Percentiles rank a stretch among this genome's conserved stretches.
phyloP scores from a whole-genome alignment of 1,140 invertebrate species.

The Euschistus heros region DNA sequence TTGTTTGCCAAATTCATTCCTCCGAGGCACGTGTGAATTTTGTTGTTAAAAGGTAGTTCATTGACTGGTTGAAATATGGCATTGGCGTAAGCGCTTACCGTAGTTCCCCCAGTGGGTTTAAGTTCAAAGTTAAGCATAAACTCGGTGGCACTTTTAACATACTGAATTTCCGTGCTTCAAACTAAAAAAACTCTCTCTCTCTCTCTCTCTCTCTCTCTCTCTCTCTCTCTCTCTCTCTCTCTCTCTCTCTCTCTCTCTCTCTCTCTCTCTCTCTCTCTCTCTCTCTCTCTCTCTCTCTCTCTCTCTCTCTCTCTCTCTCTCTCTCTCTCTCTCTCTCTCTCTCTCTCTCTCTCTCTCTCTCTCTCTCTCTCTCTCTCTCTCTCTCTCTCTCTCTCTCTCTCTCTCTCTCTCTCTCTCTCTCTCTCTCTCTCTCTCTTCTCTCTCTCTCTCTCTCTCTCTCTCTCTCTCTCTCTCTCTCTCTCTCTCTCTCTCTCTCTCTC shows the following conservation, averaged over 20 bases:
- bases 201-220: conserved; percentile 18
- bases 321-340: neutral
- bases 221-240: conserved; percentile 18
- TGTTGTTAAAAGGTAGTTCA: no score
- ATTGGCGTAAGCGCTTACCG: no score
- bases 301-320: conserved; percentile 11
- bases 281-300: conserved; percentile 4
- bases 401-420: neutral
- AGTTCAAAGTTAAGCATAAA: no score
- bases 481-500: no score
- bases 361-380: neutral
- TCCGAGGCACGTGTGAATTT: no score
- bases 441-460: neutral
- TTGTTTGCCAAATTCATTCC: no score
- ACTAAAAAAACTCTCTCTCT: conserved; percentile 10
- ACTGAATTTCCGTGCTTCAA: no score
- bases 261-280: conserved; percentile 17
- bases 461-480: neutral
- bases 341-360: neutral
- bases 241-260: conserved; percentile 14
- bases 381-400: neutral
- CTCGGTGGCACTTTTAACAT: no score
- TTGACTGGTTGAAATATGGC: no score
- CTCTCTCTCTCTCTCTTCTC: neutral
- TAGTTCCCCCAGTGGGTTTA: no score